Conservation (phyloP, 1,140 invertebrate genomes). For the Eupeodes corollae region DNA sequence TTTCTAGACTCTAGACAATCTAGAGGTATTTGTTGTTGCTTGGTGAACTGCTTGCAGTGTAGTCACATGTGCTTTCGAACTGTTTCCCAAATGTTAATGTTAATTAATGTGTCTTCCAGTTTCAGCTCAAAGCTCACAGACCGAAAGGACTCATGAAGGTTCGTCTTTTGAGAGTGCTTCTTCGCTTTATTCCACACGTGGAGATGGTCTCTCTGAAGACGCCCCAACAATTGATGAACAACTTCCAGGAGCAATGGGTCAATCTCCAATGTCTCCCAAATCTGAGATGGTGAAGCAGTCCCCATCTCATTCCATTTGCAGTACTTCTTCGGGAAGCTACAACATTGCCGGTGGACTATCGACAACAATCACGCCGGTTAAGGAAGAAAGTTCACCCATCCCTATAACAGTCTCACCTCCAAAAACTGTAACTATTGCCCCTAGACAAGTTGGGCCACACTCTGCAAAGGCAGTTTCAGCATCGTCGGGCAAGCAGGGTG, state of each 20-base stretch:
- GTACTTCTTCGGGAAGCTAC: slow-evolving; percentile 55
- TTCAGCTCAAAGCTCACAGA: slow-evolving; percentile 40
- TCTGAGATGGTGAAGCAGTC: slow-evolving; percentile 26
- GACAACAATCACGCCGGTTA: slow-evolving; percentile 18
- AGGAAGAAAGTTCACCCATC: slow-evolving; percentile 26
- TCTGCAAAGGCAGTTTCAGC: slow-evolving; percentile 12
- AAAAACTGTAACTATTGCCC: slow-evolving; percentile 11
- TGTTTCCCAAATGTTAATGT: background rate
- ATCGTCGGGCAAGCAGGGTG: background rate
- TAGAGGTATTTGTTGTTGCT: no score
- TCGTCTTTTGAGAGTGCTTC: slow-evolving; percentile 73
- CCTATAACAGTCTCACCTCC: background rate
- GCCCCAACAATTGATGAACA: slow-evolving; percentile 24
- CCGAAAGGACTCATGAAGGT: slow-evolving; percentile 50
- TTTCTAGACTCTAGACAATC: no score
- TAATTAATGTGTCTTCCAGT: slow-evolving; percentile 10
- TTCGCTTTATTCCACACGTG: slow-evolving; percentile 61
- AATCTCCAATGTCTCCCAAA: slow-evolving; percentile 19
- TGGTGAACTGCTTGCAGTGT: no score
- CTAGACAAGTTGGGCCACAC: slow-evolving; percentile 18
- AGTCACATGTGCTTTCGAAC: background rate
- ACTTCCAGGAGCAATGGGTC: slow-evolving; percentile 4
- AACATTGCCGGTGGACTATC: slow-evolving; percentile 40
- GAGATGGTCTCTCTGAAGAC: slow-evolving; percentile 49
- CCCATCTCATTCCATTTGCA: slow-evolving; percentile 43